phyloP scores from a whole-genome alignment of 2,797 vertebrate species.

The Halcyon smyrnensis region DNA sequence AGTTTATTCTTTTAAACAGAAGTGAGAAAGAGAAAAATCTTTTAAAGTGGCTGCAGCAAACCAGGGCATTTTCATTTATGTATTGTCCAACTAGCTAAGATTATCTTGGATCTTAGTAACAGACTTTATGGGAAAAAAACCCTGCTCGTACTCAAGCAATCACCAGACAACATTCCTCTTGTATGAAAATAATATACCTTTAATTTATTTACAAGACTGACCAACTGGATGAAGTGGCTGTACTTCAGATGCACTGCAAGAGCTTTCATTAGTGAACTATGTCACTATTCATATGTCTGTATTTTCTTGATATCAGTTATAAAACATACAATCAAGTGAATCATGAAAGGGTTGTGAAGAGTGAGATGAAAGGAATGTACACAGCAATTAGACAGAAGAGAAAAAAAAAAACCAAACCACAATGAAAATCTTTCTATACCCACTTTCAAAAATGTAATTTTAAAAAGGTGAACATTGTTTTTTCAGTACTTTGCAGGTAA shows the following conservation, averaged over 20 bases:
- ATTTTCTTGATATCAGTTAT: constrained; percentile 8
- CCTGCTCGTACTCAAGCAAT: constrained; percentile 1
- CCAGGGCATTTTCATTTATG: not conserved
- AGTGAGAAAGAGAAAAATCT: not conserved
- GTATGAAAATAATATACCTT: constrained; percentile 69
- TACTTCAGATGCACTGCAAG: constrained; percentile 31
- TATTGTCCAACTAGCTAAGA: not conserved
- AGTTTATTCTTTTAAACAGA: not conserved
- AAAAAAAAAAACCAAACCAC: not conserved
- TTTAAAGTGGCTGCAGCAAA: not conserved
- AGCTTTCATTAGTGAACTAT: not conserved
- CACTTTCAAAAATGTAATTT: constrained; percentile 2
- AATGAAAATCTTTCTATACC: not conserved
- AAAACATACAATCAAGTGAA: not conserved
- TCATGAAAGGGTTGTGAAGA: not conserved
- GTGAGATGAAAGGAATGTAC: constrained; percentile 54
- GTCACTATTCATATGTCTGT: not conserved
- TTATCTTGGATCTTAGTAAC: not conserved
- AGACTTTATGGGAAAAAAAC: not conserved
- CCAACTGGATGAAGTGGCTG: constrained; percentile 49
- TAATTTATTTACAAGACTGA: constrained; percentile 70
- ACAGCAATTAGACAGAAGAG: not conserved
- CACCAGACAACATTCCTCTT: constrained; percentile 62
- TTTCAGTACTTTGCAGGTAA: not conserved
- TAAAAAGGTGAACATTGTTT: not conserved